Evolutionary conservation across 2,888 invertebrate genomes (phyloP), one percentile per base, ranked within the genome.

Genomic region (Flexamia atlantica): DNA sequence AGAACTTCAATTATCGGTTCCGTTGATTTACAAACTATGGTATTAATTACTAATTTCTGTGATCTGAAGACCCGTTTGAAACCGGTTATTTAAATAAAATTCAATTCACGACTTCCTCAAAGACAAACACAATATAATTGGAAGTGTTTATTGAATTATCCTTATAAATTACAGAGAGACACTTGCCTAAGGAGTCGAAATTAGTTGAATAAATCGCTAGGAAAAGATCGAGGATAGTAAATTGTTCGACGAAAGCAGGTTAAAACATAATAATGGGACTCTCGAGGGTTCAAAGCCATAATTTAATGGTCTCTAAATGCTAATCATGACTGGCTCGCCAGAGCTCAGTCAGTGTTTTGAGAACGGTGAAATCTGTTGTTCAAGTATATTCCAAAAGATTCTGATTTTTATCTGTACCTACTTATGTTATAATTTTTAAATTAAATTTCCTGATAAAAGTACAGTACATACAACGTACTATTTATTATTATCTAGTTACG

Each of bases 231-330:
- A 20, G 9, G 9, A 23, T 17, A 46, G 17, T 46, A 46, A 46
- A 23, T 57, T n/a, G 23, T 57, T 20, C 57, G 9, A 57, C 23
- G 57, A 57, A n/a, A 12, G 7, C 20, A 1, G 57, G 57, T 23
- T 57, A 57, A 57, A 57, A 57, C 23, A 25, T 57, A 57, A 50
- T 50, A 50, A 57, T 57, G 3, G 23, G 57, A 23, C 57, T 23
- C 57, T 57, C 3, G 57, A 3, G 23, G 23, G 10, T 46, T 17
- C 46, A 17, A 46, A 23, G 57, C 57, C 20, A 57, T 57, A 57
- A 53, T 23, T 57, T 57, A 57, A 57, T 57, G 57, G n/a, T 12
- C 57, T 57, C 57, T 57, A 57, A 57, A 57, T 57, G 57, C 57
- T 57, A 57, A 57, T 57, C n/a, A 17, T 46, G 46, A 17, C 46